Evolutionary conservation across 2,797 vertebrate genomes (phyloP), one percentile per base, ranked within the genome.

Genomic region (Xenopus petersii): DNA sequence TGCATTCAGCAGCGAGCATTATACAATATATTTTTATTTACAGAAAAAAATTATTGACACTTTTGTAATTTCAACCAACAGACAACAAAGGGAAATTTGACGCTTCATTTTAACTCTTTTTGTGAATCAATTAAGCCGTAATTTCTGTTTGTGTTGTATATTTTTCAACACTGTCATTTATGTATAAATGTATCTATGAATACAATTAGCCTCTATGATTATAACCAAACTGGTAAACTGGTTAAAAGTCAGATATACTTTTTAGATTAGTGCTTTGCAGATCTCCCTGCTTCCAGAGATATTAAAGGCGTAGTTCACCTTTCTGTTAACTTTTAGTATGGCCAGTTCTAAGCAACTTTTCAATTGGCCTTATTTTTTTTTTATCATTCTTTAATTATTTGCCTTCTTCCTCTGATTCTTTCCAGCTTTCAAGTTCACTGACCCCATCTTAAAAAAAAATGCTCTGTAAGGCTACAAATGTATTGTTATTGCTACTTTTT

Each of bases 1-100:
- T 65, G 66, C 42, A 66, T 69, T 70, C 13, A 65, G 64, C 54
- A 24, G 17, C n/a, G 49, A 49, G 68, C 55, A 69, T 69, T 56
- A 58, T 69, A 59, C 33, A 59, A 59, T 69, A 12, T 63, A 12
- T 49, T 33, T 69, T n/a, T 59, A 58, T 59, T 69, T 69, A 46
- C 33, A 12, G 51, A 59, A 4, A 33, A 63, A 24, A 68, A 46
- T 67, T 69, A 69, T 69, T 59, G n/a, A 55, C 24, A 55, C 49
- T 13, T 33, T 26, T 63, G 61, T 33, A 51, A 59, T 56, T 56
- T 59, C 67, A 17, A 13, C 26, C 26, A 26, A 33, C 30, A 58
- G 54, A 59, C 59, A 62, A 63, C 36, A 49, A 63, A 36, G 17
- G 64, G 17, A 55, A 17, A 65, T 70, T 58, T 48, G 42, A 26